Base-by-base conservation (phyloP, 2,797 vertebrate genomes). In the Tokudaia muenninki region DNA sequence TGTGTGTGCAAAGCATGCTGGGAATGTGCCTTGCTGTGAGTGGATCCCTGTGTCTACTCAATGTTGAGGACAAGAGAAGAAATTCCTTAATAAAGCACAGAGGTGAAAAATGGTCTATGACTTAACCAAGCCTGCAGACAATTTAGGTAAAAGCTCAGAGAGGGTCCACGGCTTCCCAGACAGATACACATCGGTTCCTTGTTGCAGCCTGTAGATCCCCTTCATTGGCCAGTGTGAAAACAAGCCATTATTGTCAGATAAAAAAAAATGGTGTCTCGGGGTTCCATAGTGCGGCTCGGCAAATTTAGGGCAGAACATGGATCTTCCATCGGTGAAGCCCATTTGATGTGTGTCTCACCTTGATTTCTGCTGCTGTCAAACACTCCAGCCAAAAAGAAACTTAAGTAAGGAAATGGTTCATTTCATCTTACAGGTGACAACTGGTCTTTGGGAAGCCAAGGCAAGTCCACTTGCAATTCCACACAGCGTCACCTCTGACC, bases 321-420 rank as follows among this genome's bases (percentile, higher is more conserved):
- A 17, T 88, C 91, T 94, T 78, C 16, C 22, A 47, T 11, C 61
- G 44, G 37, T 55, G 21, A 26, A 57, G 75, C 86, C 44, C 86
- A 7, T 50, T 44, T n/a, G 37, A 8, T 47, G 50, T 29, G 6
- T 21, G 10, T 57, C 70, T 57, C 34, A 26, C 63, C 13, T 87
- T 74, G 16, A 21, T 41, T 75, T 75, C 67, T 57, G 86, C 52
- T 74, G 67, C 86, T 87, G 22, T 87, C 55, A 87, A 72, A 57
- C 67, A 29, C 34, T 72, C 22, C 10, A 55, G 9, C 34, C 65
- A 37, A 55, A 67, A 74, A 31, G 50, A 37, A 55, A 55, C 34
- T 6, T 29, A 14, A n/a, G n/a, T n/a, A n/a, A n/a, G n/a, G n/a
- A n/a, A 57, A 21, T 26, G n/a, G n/a, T 57, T 41, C n/a, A 26